A percentile compares a stretch with the other conserved stretches of the same genome.
Evolutionary conservation across 2,113 vertebrate species (phyloP).

Genomic region (Myotis davidii): DNA sequence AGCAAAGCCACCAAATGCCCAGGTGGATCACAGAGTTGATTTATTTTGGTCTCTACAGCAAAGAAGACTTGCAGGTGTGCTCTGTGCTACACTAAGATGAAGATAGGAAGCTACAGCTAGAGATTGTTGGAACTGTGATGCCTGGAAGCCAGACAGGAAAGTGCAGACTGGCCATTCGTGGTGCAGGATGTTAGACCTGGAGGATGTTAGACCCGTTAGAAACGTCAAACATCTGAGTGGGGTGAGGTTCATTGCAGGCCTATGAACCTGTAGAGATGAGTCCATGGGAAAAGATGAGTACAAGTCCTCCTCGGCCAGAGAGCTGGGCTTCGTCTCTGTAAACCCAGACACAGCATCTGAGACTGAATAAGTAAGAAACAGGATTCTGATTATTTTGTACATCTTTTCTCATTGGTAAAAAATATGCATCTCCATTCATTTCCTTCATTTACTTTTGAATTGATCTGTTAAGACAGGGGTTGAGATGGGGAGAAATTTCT

Average conservation of each 20-base stretch:
- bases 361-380: background rate
- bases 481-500: background rate
- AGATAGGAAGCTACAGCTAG: background rate
- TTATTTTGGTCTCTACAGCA: background rate
- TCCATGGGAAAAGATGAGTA: background rate
- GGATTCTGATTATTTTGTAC: background rate
- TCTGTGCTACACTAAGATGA: background rate
- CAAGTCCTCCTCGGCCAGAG: background rate
- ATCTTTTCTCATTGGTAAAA: background rate
- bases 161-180: background rate
- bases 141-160: background rate
- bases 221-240: background rate
- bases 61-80: background rate
- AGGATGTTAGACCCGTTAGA: background rate
- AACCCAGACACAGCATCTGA: background rate
- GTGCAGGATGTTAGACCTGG: rapidly evolving
- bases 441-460: slow-evolving; percentile 33
- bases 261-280: background rate
- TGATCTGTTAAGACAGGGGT: slow-evolving; percentile 5
- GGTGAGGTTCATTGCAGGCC: background rate
- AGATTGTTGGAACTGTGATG: background rate
- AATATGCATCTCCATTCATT: background rate
- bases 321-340: background rate
- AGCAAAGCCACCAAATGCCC: background rate
- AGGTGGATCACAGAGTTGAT: background rate